Conservation (phyloP, 2,797 vertebrate genomes). For the Enteromius treurensis region DNA sequence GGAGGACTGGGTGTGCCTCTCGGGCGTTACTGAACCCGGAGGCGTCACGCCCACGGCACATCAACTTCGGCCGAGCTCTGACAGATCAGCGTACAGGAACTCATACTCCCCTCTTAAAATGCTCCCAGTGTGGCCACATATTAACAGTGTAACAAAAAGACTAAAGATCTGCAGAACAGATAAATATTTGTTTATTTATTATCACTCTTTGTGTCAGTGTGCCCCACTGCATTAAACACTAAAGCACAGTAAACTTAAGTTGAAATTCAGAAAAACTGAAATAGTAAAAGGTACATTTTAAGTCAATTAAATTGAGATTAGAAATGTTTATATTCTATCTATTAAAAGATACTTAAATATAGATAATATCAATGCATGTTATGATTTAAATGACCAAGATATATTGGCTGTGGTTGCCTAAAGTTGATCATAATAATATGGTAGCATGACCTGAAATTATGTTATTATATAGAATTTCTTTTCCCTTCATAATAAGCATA, state of each 20-base stretch:
- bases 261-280: background rate
- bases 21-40: constrained; percentile 43
- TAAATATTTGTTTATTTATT: background rate
- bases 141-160: background rate
- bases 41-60: constrained; percentile 55
- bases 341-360: background rate
- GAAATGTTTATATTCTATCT: background rate
- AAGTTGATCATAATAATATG: background rate
- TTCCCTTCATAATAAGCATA: background rate
- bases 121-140: constrained; percentile 4
- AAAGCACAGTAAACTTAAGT: background rate
- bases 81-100: constrained; percentile 37
- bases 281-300: background rate
- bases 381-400: background rate
- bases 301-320: background rate
- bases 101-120: background rate
- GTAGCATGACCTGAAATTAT: background rate
- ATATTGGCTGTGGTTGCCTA: background rate
- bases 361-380: background rate
- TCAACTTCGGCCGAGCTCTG: constrained; percentile 47
- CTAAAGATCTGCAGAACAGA: background rate
- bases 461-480: background rate
- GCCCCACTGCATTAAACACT: background rate
- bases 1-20: constrained; percentile 47
- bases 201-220: background rate